A percentile compares a stretch with the other conserved stretches of the same genome.
Conservation (phyloP, 2,113 vertebrate genomes). For the Hippocampus abdominalis region DNA sequence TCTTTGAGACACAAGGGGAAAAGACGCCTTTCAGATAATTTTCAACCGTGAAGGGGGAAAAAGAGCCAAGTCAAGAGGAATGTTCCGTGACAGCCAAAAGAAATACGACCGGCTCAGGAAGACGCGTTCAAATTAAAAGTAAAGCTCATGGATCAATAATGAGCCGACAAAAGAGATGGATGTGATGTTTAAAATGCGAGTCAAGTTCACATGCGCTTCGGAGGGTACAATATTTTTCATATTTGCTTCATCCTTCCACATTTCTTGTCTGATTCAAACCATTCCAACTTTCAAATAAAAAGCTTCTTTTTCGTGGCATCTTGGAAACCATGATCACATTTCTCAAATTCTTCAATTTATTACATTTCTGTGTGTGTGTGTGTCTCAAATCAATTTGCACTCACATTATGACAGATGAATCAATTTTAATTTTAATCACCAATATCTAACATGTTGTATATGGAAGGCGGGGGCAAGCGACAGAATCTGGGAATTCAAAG, state of each 20-base stretch:
- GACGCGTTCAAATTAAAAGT: conserved; percentile 18
- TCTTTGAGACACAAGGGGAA: conserved; percentile 4
- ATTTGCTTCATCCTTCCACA: neutral
- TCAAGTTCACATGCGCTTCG: neutral
- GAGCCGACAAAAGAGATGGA: conserved; percentile 3
- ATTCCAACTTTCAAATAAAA: neutral
- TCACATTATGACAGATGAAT: no score
- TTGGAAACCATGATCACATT: no score
- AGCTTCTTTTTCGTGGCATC: neutral
- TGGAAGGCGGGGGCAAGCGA: no score
- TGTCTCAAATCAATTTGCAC: no score
- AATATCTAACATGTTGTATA: no score
- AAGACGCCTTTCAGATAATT: conserved; percentile 17
- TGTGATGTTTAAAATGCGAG: neutral
- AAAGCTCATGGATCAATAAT: conserved; percentile 10
- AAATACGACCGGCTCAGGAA: conserved; percentile 13
- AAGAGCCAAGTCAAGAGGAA: conserved; percentile 9
- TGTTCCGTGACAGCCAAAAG: conserved; percentile 29
- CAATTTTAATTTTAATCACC: no score
- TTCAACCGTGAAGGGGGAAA: conserved; percentile 9
- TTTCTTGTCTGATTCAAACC: neutral
- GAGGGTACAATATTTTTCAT: no score
- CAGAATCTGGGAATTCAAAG: no score
- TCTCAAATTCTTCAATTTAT: no score
- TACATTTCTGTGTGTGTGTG: no score